These are phyloP conservation scores for Nomada fucata DNA, from an alignment of 2,888 invertebrate genomes.

Conservation along the genomic window DNA sequence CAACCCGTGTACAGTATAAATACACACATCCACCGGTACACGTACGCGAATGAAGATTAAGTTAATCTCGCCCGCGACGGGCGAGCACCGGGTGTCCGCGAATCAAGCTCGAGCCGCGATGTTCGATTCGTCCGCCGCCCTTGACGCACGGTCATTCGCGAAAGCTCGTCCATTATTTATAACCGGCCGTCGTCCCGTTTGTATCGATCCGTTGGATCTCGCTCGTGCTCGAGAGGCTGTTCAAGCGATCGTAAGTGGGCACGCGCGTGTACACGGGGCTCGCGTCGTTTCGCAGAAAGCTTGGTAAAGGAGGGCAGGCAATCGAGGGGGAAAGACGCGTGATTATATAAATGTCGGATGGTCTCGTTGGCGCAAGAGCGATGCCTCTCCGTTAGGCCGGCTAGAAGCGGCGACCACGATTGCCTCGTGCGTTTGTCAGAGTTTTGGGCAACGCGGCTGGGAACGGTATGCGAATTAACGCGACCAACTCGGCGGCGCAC, in stretches of 20 bases:
- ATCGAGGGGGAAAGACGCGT: too few species aligned
- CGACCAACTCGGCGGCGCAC: conserved; percentile 19
- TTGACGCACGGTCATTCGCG: conserved; percentile 21
- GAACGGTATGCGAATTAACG: conserved; percentile 55
- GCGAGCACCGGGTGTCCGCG: conserved; percentile 63
- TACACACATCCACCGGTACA: conserved; percentile 25
- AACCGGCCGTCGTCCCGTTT: neutral
- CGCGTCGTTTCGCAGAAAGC: too few species aligned
- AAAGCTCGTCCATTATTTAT: conserved; percentile 29
- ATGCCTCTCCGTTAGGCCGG: conserved; percentile 1
- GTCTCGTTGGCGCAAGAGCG: neutral
- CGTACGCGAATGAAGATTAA: conserved; percentile 72
- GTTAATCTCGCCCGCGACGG: conserved; percentile 68
- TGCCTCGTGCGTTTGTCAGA: conserved; percentile 15
- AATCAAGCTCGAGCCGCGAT: conserved; percentile 37
- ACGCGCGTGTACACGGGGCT: too few species aligned
- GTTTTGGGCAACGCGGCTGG: conserved; percentile 18
- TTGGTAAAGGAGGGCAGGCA: too few species aligned
- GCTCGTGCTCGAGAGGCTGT: neutral
- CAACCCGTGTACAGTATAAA: neutral
- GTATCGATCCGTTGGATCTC: conserved; percentile 4
- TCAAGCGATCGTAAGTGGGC: neutral
- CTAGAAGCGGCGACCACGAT: conserved; percentile 22
- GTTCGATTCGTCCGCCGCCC: conserved; percentile 16
- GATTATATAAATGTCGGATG: neutral